phyloP scores from a whole-genome alignment of 2,797 vertebrate genomes.

The Cirrhinus mrigala region DNA sequence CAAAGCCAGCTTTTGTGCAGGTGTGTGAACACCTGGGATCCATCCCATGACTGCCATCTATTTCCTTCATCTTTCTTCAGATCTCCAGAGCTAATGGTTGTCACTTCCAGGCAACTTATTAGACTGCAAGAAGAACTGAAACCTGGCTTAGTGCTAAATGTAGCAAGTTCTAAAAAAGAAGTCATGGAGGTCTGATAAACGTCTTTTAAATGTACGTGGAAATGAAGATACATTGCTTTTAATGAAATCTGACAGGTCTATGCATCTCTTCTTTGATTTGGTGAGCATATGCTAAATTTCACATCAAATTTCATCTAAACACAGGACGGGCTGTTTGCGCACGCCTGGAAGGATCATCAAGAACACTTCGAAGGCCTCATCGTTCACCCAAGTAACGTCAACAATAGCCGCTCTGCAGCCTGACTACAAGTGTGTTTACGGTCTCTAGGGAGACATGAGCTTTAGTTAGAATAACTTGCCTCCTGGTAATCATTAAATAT shows the following conservation, averaged over 20 bases:
- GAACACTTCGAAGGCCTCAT: conserved; percentile 29
- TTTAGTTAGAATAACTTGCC: conserved; percentile 56
- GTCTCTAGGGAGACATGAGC: conserved; percentile 50
- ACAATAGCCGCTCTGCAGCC: conserved; percentile 26
- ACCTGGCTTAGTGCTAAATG: conserved; percentile 3
- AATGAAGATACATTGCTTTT: conserved; percentile 13
- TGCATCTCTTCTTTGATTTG: conserved; percentile 46
- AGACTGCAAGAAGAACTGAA: conserved; percentile 5
- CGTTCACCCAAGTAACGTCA: conserved; percentile 44
- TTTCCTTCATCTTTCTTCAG: conserved; percentile 13
- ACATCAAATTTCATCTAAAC: conserved; percentile 41
- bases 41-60: conserved; percentile 29
- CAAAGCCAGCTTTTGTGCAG: conserved; percentile 36
- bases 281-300: conserved; percentile 25
- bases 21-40: conserved; percentile 48
- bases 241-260: conserved; percentile 18
- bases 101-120: conserved; percentile 25
- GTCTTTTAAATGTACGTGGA: neutral
- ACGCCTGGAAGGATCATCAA: conserved; percentile 48
- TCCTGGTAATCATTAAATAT: conserved; percentile 62
- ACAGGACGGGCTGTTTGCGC: conserved; percentile 20
- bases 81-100: conserved; percentile 8
- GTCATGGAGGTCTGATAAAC: conserved; percentile 25
- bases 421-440: conserved; percentile 59
- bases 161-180: conserved; percentile 7